Evolutionary conservation across 2,113 vertebrate genomes (phyloP).

Genomic region (Muscicapa adusta): DNA sequence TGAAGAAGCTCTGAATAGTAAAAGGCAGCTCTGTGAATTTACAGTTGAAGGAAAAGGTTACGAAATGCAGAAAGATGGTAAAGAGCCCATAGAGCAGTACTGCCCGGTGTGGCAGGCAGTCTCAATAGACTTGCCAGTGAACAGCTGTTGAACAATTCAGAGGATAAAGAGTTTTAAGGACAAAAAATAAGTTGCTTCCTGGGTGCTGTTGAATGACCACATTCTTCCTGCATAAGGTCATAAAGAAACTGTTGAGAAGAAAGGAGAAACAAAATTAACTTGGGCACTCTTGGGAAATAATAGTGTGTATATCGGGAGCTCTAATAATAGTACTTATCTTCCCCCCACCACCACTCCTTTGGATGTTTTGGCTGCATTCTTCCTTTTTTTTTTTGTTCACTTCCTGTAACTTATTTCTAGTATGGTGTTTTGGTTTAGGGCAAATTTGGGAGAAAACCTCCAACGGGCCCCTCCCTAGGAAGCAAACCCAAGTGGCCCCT

Average conservation of each 20-base stretch:
- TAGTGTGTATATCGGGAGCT: neutral
- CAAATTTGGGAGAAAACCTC: too few species aligned
- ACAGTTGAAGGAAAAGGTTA: neutral
- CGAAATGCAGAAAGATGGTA: neutral
- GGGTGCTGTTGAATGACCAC: neutral
- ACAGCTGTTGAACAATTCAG: neutral
- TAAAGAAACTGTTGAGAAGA: neutral
- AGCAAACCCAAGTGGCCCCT: too few species aligned
- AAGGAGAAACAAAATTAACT: slow-evolving; percentile 3
- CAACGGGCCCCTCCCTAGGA: too few species aligned
- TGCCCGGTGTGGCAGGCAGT: neutral
- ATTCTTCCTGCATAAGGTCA: slow-evolving; percentile 7
- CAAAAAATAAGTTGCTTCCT: neutral
- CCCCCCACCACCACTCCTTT: neutral
- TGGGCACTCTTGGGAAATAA: neutral
- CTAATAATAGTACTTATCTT: slow-evolving; percentile 42
- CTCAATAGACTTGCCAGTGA: neutral
- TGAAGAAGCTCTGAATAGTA: neutral
- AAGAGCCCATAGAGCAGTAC: neutral
- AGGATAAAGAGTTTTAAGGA: neutral
- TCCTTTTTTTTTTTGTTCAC: neutral
- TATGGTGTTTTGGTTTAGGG: neutral
- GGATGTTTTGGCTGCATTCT: slow-evolving; percentile 4
- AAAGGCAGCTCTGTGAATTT: neutral
- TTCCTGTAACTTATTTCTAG: slow-evolving; percentile 8